These are phyloP conservation scores for Synanthedon myopaeformis DNA, from an alignment of 2,888 invertebrate genomes.

Conservation along the genomic window DNA sequence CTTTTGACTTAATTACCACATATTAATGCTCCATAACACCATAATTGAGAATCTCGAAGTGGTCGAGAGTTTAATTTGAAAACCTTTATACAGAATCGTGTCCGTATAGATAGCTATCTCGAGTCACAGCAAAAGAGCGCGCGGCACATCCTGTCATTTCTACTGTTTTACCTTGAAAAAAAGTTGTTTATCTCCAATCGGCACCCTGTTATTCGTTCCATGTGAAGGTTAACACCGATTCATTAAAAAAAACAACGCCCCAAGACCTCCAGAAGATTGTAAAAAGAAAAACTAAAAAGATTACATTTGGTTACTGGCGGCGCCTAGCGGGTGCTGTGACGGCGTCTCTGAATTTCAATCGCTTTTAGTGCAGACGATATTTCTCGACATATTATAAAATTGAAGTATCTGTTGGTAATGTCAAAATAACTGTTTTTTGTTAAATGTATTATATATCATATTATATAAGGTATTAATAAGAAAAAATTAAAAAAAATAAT, in stretches of 20 bases:
- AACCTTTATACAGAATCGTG: constrained; percentile 24
- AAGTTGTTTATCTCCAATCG: constrained; percentile 62
- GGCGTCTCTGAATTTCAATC: constrained; percentile 58
- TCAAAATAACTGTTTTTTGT: no score
- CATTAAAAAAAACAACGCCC: constrained; percentile 60
- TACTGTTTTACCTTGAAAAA: constrained; percentile 36
- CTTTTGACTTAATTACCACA: neutral
- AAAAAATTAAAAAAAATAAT: no score
- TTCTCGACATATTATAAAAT: constrained; percentile 1
- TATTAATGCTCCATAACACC: neutral
- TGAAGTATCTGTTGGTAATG: no score
- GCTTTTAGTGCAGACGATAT: constrained; percentile 37
- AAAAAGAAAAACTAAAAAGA: constrained; percentile 57
- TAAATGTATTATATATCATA: no score
- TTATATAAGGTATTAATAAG: no score
- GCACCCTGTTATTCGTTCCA: constrained; percentile 67
- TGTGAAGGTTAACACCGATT: constrained; percentile 69
- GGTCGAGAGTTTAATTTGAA: neutral
- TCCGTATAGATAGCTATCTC: constrained; percentile 36
- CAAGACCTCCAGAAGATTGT: constrained; percentile 67
- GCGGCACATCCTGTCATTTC: constrained; percentile 54
- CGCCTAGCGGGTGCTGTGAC: constrained; percentile 63
- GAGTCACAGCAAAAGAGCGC: constrained; percentile 36
- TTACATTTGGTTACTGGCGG: constrained; percentile 62
- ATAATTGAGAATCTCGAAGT: neutral